Percentiles rank a stretch among this genome's conserved stretches.
These are phyloP conservation scores for Lordiphosa mommai DNA, from an alignment of 1,140 invertebrate species.

Conservation along the genomic window DNA sequence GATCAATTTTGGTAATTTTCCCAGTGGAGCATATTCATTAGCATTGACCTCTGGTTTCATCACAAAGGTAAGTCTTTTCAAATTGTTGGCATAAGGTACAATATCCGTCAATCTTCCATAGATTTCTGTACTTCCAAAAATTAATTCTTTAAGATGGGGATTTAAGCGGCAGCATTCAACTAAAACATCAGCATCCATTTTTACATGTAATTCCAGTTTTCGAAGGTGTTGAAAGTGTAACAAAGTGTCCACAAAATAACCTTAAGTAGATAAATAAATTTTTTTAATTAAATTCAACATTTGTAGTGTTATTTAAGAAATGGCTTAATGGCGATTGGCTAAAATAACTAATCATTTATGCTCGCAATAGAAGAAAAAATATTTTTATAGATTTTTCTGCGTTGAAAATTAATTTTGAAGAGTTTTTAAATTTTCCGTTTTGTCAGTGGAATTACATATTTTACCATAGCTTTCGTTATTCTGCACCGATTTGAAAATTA, in stretches of 20 bases:
- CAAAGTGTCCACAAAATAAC: background rate
- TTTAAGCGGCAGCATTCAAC: background rate
- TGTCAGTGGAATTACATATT: no score
- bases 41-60: slow-evolving; percentile 7
- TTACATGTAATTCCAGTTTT: background rate
- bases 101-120: slow-evolving; percentile 7
- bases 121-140: background rate
- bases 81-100: background rate
- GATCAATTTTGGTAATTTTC: background rate
- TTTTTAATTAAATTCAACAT: no score
- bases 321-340: no score
- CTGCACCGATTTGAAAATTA: no score
- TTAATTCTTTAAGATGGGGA: background rate
- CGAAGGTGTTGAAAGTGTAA: background rate
- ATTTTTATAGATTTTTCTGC: no score
- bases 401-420: no score
- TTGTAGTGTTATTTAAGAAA: no score
- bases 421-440: no score
- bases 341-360: no score
- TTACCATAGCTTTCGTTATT: no score
- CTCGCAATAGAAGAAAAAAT: no score
- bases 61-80: background rate
- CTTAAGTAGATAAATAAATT: no score
- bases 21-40: background rate
- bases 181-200: background rate